Conservation (phyloP, 2,113 vertebrate species). For the Mixornis gularis region DNA sequence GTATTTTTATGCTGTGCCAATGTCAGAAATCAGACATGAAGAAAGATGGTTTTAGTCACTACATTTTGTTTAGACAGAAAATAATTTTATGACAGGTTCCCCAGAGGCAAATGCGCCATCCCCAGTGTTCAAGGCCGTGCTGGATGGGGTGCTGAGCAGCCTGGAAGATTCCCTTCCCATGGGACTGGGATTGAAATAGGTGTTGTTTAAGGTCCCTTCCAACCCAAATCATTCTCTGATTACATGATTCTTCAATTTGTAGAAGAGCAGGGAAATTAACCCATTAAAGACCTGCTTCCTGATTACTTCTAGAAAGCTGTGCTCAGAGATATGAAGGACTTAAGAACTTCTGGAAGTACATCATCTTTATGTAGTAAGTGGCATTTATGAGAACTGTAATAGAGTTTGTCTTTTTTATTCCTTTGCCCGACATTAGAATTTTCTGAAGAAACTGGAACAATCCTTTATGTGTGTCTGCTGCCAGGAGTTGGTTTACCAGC, state of each 20-base stretch:
- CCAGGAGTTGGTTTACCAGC: conserved; percentile 95
- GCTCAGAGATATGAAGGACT: neutral
- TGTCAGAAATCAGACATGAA: neutral
- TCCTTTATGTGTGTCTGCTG: conserved; percentile 99
- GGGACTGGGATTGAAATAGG: neutral
- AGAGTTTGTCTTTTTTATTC: neutral
- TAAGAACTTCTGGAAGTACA: neutral
- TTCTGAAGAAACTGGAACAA: conserved; percentile 94
- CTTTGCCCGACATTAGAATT: conserved; percentile 77
- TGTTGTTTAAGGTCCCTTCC: neutral
- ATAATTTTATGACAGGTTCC: neutral
- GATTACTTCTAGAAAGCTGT: neutral
- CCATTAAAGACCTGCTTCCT: neutral
- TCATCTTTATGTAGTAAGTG: neutral
- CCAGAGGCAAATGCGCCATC: neutral
- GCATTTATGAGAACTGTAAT: neutral
- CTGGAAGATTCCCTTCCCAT: neutral
- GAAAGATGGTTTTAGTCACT: neutral
- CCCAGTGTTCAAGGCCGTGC: no score
- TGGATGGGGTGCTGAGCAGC: neutral
- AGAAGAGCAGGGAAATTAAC: neutral
- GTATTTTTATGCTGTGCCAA: neutral
- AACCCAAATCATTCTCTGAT: neutral
- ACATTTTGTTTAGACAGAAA: neutral
- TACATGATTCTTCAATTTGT: neutral